These are phyloP conservation scores for Cosmia pyralina DNA, from an alignment of 2,888 invertebrate genomes.

Conservation along the genomic window DNA sequence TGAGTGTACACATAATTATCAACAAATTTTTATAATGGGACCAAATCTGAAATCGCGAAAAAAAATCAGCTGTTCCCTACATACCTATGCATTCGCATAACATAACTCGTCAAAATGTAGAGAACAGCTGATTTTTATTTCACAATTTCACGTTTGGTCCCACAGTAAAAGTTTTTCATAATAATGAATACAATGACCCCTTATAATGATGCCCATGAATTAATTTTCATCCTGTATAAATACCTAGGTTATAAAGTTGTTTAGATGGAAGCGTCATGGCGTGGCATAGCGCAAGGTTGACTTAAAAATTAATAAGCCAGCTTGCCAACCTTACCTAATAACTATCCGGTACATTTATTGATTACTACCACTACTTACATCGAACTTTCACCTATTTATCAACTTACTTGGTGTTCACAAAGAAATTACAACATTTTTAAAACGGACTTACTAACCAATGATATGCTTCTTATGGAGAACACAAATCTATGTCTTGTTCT, in stretches of 20 bases:
- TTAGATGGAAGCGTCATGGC: constrained; percentile 17
- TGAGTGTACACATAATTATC: no score
- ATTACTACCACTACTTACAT: constrained; percentile 35
- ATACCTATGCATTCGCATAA: no score
- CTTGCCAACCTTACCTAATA: constrained; percentile 41
- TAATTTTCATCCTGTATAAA: no score
- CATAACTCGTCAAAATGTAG: no score
- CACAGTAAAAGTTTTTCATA: no score
- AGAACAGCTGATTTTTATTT: no score
- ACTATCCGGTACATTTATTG: constrained; percentile 50
- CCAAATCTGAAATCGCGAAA: no score
- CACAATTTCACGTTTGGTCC: no score
- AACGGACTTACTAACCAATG: constrained; percentile 16
- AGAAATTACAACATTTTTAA: constrained; percentile 25
- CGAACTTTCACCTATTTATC: constrained; percentile 51
- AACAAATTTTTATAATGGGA: no score
- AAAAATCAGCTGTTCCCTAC: no score
- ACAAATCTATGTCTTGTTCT: constrained; percentile 20
- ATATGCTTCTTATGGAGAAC: constrained; percentile 12
- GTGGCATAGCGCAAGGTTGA: constrained; percentile 29
- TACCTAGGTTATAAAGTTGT: constrained; percentile 1
- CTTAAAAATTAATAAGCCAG: constrained; percentile 54
- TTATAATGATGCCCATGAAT: no score
- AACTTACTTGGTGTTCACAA: constrained; percentile 18
- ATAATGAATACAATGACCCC: no score